Base-by-base conservation (phyloP, 92 coral and sea anemone genomes). In the Pocillopora meandrina region DNA sequence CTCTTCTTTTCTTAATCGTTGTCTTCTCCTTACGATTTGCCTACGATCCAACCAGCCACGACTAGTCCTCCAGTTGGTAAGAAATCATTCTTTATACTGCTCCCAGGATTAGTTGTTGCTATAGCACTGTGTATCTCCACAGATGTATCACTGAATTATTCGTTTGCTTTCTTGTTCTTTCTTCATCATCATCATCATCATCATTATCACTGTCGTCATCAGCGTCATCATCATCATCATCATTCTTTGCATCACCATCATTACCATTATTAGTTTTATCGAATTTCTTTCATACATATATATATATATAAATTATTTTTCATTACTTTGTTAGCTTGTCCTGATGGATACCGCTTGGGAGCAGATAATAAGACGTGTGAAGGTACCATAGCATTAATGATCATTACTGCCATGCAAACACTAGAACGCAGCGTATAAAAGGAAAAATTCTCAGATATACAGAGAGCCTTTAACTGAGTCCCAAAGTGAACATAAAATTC, bases 281-380 rank as follows among this genome's bases (percentile, higher is more conserved):
- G 18, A 12, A 12, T 12, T 59, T 12, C 16, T 12, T 12, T 12
- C 3, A 59, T 59, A 26, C 31, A 26, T 26, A 26, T 0, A 26
- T 26, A 23, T 23, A 26, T 26, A 26, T 26, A 26, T 26, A 26
- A 2, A 59, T 16, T 12, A 12, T 60, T n/a, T 18, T 55, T 36
- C 21, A 31, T n/a, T 20, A 21, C 13, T 12, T 59, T 57, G 26
- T 4, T 56, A 88, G 91, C 42, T 59, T 90, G 92, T 77, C 85
- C 81, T 1, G 17, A 15, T 9, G 92, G 92, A n/a, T 76, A 60
- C 81, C 34, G 75, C 20, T 34, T 90, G 20, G 83, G 78, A 65
- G 18, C 76, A 14, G 90, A 90, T 64, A 76, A 76, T 35, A 72
- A 47, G 14, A 90, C 89, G 0, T 90, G 92, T 59, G 81, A 67